These are phyloP conservation scores for Malaclemys terrapin DNA, from an alignment of 2,113 vertebrate species.

Conservation along the genomic window DNA sequence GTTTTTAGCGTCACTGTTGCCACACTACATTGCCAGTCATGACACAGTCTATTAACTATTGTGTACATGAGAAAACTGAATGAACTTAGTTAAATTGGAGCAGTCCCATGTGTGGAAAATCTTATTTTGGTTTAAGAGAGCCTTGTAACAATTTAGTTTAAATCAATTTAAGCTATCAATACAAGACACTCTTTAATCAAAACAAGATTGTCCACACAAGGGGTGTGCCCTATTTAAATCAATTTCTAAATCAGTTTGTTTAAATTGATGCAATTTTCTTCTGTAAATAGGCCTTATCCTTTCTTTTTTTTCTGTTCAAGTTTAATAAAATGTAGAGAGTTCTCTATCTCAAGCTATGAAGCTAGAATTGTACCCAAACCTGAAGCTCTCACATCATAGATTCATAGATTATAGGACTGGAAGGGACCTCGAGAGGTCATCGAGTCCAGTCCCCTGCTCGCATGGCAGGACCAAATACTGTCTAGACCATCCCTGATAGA, in stretches of 20 bases:
- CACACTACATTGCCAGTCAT: background rate
- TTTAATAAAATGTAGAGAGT: background rate
- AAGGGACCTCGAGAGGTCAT: no score
- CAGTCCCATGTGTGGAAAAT: slow-evolving; percentile 3
- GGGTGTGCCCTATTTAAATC: slow-evolving; percentile 21
- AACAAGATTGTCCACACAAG: background rate
- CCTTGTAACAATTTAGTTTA: slow-evolving; percentile 40
- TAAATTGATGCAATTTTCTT: background rate
- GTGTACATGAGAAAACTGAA: background rate
- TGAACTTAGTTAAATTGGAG: slow-evolving; percentile 51
- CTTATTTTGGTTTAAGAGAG: slow-evolving; percentile 2
- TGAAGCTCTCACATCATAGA: background rate
- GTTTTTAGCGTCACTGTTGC: background rate
- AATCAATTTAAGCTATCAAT: slow-evolving; percentile 30
- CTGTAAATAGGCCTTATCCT: background rate
- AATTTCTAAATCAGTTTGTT: background rate
- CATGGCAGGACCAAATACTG: no score
- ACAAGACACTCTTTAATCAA: background rate
- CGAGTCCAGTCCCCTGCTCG: no score
- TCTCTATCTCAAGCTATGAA: background rate
- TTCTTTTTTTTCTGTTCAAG: background rate
- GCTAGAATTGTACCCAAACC: background rate
- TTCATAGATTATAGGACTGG: background rate
- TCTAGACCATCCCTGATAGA: no score
- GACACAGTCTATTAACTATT: slow-evolving; percentile 18